Evolutionary conservation across 2,113 vertebrate species (phyloP).

Genomic region (Raja brachyura): DNA sequence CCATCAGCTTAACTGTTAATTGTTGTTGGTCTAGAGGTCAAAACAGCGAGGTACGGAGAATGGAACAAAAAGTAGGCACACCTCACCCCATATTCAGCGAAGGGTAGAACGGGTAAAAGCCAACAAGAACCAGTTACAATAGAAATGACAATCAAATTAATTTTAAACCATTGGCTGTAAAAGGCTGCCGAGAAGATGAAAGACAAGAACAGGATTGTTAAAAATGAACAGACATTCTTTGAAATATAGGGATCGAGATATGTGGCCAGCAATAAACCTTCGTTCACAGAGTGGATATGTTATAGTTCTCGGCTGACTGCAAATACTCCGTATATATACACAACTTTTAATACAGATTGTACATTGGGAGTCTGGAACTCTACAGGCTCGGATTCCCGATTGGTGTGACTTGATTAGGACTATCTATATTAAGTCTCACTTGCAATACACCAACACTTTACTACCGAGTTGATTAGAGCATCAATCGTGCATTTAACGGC

Average conservation of each 20-base stretch:
- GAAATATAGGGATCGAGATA: neutral
- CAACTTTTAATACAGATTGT: neutral
- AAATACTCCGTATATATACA: neutral
- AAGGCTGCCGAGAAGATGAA: neutral
- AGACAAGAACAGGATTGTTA: neutral
- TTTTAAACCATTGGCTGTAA: neutral
- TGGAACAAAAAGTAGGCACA: too few relatives aligned
- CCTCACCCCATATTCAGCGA: neutral
- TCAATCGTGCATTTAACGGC: neutral
- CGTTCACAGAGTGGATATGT: neutral
- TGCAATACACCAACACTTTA: neutral
- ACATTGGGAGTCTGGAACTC: neutral
- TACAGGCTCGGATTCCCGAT: neutral
- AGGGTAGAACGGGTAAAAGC: neutral
- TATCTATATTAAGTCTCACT: neutral
- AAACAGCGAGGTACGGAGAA: neutral
- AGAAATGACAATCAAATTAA: neutral
- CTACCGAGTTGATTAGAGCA: neutral
- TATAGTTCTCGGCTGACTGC: neutral
- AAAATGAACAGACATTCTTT: neutral
- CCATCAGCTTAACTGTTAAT: neutral
- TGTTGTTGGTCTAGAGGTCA: neutral
- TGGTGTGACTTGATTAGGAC: too few relatives aligned
- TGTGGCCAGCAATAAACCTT: neutral
- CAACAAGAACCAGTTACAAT: neutral